Base-by-base conservation (phyloP, 2,797 vertebrate species). In the Chloroceryle amazona region DNA sequence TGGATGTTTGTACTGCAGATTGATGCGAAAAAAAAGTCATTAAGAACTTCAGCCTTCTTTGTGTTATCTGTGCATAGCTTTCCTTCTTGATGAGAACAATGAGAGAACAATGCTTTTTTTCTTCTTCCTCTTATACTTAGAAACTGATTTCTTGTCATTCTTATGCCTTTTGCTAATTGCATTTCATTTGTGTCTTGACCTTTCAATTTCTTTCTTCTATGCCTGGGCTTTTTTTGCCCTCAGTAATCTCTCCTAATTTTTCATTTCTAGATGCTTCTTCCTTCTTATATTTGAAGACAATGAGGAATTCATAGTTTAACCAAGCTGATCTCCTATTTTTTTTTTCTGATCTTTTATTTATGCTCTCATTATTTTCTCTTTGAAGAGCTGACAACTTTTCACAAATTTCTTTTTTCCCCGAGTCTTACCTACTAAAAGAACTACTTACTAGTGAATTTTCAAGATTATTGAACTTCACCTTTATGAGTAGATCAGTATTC, bases 121-220 rank as follows among this genome's bases (percentile, higher is more conserved):
- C 46, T 73, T 92, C 66, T 84, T 94, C 46, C 6, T 89, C 35
- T 89, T 68, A 61, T 46, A 42, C 35, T 89, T 62, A 80, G 81
- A 85, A 93, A 87, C 81, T 85, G 55, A 93, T 93, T 95, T 89
- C 78, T 93, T 89, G 86, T 89, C 67, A 82, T 92, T 96, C 78
- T 89, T 89, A 52, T 3, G 54, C 58, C 35, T 93, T 92, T 87
- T 91, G 13, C 55, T 96, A 96, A 95, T 92, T 95, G 62, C 63
- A 76, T 93, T 81, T 93, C 78, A 80, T 91, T 92, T 89, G 5
- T 82, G 55, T 76, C 95, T 84, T 95, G 91, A 95, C 81, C 81
- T 96, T 94, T 95, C 39, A 49, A 1, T 28, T 70, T 88, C 19
- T 87, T 86, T 73, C 52, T 92, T 86, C 67, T 83, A 7, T 79